Base-by-base conservation (phyloP, 2,888 invertebrate genomes). In the Ennomos fuscantarius region DNA sequence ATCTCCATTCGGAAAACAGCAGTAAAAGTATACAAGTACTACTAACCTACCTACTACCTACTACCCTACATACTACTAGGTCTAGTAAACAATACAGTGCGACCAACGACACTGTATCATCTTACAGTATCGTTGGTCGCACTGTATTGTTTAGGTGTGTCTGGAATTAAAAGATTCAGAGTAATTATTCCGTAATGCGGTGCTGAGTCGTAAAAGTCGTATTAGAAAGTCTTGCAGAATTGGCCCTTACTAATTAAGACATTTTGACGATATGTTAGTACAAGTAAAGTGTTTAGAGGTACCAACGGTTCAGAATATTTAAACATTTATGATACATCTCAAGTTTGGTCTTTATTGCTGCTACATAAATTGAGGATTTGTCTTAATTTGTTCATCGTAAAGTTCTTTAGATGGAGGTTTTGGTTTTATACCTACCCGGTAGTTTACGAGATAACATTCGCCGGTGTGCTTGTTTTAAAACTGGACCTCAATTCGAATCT, bases 171-270 rank as follows among this genome's bases (percentile, higher is more conserved):
- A 62, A 68, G 47, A 65, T 62, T 66, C 60, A 47, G 60, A 66
- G 64, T 63, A 72, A 70, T 73, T 59, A 68, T 62, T 57, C 55
- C 55, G 68, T 69, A 72, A 69, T 69, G 72, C 70, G 63, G 63
- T 69, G 61, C 66, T 64, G 55, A 63, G 70, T 66, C 75, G 58
- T 82, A 80, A 84, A 82, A 73, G 74, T 74, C 65, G 69, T 71
- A 71, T 79, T 77, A 72, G 65, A 77, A 74, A 70, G 60, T 69
- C 69, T 66, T 64, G 67, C 69, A 67, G 65, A 63, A 69, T 69
- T 57, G 62, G 60, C 65, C 59, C 56, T 67, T 55, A 70, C 76
- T 84, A 81, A 86, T 84, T 80, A 75, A 86, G 81, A 79, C 74
- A 77, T 82, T 76, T 66, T 66, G 65, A 62, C 62, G 63, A 63